Evolutionary conservation across 2,113 vertebrate species (phyloP).

Genomic region (Pogonocichla stellata): DNA sequence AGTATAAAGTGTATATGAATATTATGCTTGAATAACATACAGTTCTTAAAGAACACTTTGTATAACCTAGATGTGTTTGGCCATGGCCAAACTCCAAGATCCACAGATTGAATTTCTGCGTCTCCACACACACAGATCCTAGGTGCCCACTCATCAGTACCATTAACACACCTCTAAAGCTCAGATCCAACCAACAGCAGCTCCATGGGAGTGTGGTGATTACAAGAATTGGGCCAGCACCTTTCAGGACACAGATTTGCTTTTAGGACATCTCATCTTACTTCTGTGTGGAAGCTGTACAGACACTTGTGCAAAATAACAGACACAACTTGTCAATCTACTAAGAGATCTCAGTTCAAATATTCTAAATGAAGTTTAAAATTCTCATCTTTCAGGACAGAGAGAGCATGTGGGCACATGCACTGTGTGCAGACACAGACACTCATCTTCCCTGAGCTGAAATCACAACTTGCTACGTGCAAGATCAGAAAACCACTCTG

Average conservation of each 20-base stretch:
- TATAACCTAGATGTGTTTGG: background rate
- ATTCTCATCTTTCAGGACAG: background rate
- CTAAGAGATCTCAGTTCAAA: background rate
- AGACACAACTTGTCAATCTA: background rate
- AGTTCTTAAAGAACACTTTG: constrained; percentile 5
- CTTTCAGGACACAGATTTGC: background rate
- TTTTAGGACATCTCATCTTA: background rate
- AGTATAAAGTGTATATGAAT: background rate
- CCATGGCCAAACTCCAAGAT: background rate
- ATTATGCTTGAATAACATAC: background rate
- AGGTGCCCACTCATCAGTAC: background rate
- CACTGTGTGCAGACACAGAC: background rate
- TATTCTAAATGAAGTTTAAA: background rate
- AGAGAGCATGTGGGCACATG: background rate
- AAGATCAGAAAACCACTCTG: background rate
- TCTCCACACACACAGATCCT: background rate
- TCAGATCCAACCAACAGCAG: background rate
- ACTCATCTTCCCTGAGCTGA: background rate
- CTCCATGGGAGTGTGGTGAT: background rate
- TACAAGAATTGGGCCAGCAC: background rate
- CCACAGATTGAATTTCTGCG: background rate
- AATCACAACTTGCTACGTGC: background rate
- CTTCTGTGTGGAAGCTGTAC: background rate
- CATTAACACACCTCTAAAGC: background rate
- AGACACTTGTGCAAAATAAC: background rate